Conservation (phyloP, 1,140 invertebrate genomes). For the Drosophila trapezifrons region DNA sequence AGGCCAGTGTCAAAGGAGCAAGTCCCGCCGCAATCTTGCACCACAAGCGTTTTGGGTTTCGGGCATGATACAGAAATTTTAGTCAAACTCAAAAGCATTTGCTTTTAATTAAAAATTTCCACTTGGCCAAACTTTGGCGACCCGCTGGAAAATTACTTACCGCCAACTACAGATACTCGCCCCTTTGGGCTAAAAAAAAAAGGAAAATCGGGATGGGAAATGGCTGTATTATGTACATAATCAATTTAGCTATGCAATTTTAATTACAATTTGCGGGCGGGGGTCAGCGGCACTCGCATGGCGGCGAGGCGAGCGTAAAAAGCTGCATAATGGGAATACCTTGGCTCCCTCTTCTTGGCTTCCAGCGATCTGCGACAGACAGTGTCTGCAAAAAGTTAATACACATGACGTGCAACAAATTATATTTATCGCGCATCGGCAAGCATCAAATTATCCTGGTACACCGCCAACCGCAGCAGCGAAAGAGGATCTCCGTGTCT, state of each 20-base stretch:
- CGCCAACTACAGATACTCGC: constrained; percentile 57
- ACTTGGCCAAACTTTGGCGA: constrained; percentile 69
- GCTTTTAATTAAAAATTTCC: constrained; percentile 81
- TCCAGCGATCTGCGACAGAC: constrained; percentile 36
- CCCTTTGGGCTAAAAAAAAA: constrained; percentile 14
- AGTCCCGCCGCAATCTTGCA: constrained; percentile 35
- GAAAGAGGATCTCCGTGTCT: constrained; percentile 22
- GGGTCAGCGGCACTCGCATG: constrained; percentile 51
- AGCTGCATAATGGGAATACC: constrained; percentile 65
- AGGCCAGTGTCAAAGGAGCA: constrained; percentile 33
- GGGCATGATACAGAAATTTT: constrained; percentile 39
- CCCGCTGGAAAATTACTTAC: constrained; percentile 65
- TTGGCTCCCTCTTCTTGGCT: constrained; percentile 5
- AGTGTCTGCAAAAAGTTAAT: constrained; percentile 79
- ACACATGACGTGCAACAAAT: constrained; percentile 83
- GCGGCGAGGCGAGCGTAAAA: constrained; percentile 44
- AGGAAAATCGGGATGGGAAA: constrained; percentile 23
- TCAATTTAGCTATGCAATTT: constrained; percentile 80
- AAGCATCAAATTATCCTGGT: constrained; percentile 80
- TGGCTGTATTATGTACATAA: constrained; percentile 60
- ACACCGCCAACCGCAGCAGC: constrained; percentile 47
- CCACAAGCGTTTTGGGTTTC: constrained; percentile 34
- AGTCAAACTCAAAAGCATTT: constrained; percentile 73
- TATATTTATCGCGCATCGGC: constrained; percentile 84
- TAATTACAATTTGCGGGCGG: constrained; percentile 78